Conservation (phyloP, 1,140 invertebrate species). For the Chymomyza costata region DNA sequence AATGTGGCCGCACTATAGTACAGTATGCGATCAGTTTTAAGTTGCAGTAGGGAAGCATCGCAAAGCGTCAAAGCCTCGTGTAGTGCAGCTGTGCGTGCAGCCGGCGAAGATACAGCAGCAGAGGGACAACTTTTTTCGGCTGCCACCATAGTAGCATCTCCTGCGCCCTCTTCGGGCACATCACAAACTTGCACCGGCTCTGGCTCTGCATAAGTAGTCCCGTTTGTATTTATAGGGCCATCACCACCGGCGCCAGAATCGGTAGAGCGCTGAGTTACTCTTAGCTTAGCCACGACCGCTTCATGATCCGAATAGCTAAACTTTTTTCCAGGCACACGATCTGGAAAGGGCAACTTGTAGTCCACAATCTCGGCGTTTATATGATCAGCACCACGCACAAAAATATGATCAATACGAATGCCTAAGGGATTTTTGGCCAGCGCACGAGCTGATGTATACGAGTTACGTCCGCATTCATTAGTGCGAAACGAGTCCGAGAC, state of each 20-base stretch:
- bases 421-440: slow-evolving; percentile 81
- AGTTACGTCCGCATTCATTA: slow-evolving; percentile 88
- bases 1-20: slow-evolving; percentile 78
- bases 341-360: slow-evolving; percentile 83
- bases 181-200: not conserved
- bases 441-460: slow-evolving; percentile 81
- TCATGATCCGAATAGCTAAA: slow-evolving; percentile 95
- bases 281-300: slow-evolving; percentile 84
- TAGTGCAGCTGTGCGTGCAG: slow-evolving; percentile 74
- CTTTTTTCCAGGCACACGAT: slow-evolving; percentile 81
- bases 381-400: slow-evolving; percentile 79
- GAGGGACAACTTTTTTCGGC: too few relatives aligned
- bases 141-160: slow-evolving; percentile 14
- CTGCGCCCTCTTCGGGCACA: slow-evolving; percentile 1
- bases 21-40: slow-evolving; percentile 78
- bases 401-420: slow-evolving; percentile 93
- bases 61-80: slow-evolving; percentile 80
- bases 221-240: not conserved
- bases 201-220: slow-evolving; percentile 4
- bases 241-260: not conserved
- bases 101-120: slow-evolving; percentile 19
- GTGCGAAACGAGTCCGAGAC: slow-evolving; percentile 78
- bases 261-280: slow-evolving; percentile 25
- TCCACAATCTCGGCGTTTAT: slow-evolving; percentile 78
- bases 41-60: slow-evolving; percentile 77